phyloP scores from a whole-genome alignment of 1,140 invertebrate genomes.

The Drosophila mauritiana region DNA sequence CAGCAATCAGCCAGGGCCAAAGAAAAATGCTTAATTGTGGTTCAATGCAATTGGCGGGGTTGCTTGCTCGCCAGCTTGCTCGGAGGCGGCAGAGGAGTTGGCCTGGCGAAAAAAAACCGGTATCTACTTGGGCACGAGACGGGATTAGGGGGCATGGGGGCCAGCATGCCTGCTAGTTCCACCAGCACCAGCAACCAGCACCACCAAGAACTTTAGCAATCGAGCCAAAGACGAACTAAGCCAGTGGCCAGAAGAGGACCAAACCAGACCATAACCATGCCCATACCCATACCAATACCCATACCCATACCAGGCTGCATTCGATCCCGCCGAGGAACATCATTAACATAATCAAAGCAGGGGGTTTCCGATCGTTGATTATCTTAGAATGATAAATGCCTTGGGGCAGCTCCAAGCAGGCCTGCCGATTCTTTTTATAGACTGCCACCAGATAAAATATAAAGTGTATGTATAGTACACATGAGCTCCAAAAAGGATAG shows the following conservation, averaged over 20 bases:
- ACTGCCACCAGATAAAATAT: constrained; percentile 5
- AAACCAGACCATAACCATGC: neutral
- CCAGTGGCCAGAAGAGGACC: neutral
- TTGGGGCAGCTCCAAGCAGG: neutral
- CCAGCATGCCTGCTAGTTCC: constrained; percentile 6
- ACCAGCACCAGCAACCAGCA: neutral
- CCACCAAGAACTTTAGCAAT: constrained; percentile 10
- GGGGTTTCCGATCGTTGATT: constrained; percentile 43
- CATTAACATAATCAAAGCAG: constrained; percentile 66
- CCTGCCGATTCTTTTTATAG: constrained; percentile 52
- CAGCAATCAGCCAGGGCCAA: constrained; percentile 51
- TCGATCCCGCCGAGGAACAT: constrained; percentile 18
- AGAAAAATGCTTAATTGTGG: constrained; percentile 59
- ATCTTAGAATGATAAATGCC: constrained; percentile 60
- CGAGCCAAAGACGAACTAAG: constrained; percentile 8
- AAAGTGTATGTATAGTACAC: neutral
- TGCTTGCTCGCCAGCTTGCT: neutral
- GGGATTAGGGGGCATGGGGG: neutral
- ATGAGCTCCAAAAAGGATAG: constrained; percentile 16
- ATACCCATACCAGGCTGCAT: constrained; percentile 2
- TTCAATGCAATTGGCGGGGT: constrained; percentile 10
- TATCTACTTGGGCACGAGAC: neutral
- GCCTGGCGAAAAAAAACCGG: constrained; percentile 16
- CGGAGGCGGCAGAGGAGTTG: constrained; percentile 5
- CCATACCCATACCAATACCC: no score